These are phyloP conservation scores for Tetragnatha versicolor DNA, from an alignment of 1,140 invertebrate species.

Conservation along the genomic window DNA sequence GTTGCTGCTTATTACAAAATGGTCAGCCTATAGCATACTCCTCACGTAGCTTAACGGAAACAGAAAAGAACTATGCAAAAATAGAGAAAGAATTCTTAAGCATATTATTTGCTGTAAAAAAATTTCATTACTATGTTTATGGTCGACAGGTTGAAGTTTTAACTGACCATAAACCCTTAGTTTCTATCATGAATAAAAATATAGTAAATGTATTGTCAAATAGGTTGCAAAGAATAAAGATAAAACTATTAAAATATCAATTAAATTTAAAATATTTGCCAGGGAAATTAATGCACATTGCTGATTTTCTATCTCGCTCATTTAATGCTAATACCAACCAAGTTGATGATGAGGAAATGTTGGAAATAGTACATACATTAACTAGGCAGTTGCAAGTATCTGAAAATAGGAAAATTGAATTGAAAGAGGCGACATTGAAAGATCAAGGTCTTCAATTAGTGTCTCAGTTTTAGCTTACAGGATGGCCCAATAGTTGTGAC, in stretches of 20 bases:
- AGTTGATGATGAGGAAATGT: background rate
- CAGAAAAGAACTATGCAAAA: slow-evolving; percentile 66
- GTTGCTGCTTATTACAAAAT: slow-evolving; percentile 9
- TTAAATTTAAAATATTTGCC: slow-evolving; percentile 36
- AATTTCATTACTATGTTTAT: slow-evolving; percentile 65
- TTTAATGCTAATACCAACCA: slow-evolving; percentile 1
- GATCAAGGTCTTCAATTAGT: background rate
- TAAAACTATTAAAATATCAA: slow-evolving; percentile 40
- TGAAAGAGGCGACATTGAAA: background rate
- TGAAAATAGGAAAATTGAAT: background rate
- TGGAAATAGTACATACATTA: background rate
- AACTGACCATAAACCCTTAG: slow-evolving; percentile 61
- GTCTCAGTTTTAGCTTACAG: background rate
- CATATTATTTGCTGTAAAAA: slow-evolving; percentile 64
- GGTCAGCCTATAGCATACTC: slow-evolving; percentile 63
- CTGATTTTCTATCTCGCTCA: slow-evolving; percentile 47
- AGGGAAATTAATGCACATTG: slow-evolving; percentile 41
- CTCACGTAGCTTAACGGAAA: slow-evolving; percentile 62
- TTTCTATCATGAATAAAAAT: slow-evolving; percentile 25
- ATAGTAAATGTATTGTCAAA: slow-evolving; percentile 48
- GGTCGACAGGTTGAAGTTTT: slow-evolving; percentile 59
- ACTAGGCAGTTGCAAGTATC: background rate
- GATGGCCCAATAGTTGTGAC: slow-evolving; percentile 54
- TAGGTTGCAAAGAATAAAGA: slow-evolving; percentile 22
- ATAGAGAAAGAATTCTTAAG: slow-evolving; percentile 67